These are phyloP conservation scores for Pristionchus exspectatus DNA, from an alignment of 2,888 invertebrate species.

Conservation along the genomic window DNA sequence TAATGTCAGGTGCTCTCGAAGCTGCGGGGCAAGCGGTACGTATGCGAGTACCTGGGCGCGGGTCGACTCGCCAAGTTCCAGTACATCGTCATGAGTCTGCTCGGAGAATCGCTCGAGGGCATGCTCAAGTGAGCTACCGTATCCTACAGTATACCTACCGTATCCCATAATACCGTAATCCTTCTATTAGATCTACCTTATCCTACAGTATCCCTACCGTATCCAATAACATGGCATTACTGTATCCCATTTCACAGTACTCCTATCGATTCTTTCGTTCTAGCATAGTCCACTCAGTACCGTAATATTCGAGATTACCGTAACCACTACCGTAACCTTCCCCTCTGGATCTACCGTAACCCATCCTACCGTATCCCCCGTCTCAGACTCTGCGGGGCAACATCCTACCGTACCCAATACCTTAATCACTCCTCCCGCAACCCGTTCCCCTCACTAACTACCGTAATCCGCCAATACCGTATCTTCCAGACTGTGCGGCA, in stretches of 20 bases:
- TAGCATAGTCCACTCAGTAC: too few species aligned
- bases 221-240: too few species aligned
- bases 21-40: conserved; percentile 59
- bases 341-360: neutral
- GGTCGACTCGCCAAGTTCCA: conserved; percentile 66
- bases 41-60: conserved; percentile 67
- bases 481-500: neutral
- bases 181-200: too few species aligned
- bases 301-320: too few species aligned
- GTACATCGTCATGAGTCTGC: conserved; percentile 74
- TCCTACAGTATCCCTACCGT: too few species aligned
- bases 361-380: neutral
- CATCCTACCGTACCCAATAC: too few species aligned
- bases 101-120: conserved; percentile 66
- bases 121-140: conserved; percentile 54
- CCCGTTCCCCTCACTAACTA: neutral
- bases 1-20: conserved; percentile 29
- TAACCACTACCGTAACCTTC: neutral
- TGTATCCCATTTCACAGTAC: too few species aligned
- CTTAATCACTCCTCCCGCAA: too few species aligned
- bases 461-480: neutral
- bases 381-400: neutral
- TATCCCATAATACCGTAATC: too few species aligned
- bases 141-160: neutral
- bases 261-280: too few species aligned